These are phyloP conservation scores for Hyles lineata DNA, from an alignment of 2,888 invertebrate genomes.

Conservation along the genomic window DNA sequence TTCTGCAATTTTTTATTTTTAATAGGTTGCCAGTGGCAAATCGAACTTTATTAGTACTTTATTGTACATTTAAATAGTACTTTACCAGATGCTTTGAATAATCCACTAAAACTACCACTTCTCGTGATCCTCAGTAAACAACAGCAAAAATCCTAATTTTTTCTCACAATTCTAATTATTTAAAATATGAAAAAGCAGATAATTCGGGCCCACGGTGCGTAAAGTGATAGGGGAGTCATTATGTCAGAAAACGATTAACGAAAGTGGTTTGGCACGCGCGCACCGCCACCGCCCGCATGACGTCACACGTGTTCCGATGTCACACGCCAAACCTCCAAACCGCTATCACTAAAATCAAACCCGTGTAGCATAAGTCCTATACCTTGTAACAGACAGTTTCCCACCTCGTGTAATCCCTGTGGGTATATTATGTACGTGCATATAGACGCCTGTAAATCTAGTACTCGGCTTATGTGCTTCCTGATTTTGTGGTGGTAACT, in stretches of 20 bases:
- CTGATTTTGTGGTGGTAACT: too few relatives aligned
- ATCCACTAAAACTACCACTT: too few relatives aligned
- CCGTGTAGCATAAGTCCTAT: conserved; percentile 49
- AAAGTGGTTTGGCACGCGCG: conserved; percentile 70
- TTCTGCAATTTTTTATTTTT: too few relatives aligned
- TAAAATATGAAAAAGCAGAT: conserved; percentile 6
- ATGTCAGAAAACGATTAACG: conserved; percentile 67
- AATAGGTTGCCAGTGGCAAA: too few relatives aligned
- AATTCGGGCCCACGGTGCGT: conserved; percentile 18
- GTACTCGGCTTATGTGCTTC: too few relatives aligned
- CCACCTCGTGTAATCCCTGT: conserved; percentile 29
- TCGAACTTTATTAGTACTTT: too few relatives aligned
- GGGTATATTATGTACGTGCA: background rate
- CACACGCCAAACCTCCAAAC: conserved; percentile 47
- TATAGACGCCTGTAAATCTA: background rate
- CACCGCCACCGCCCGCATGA: conserved; percentile 66
- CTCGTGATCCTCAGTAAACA: too few relatives aligned
- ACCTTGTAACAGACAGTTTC: conserved; percentile 37
- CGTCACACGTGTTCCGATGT: conserved; percentile 56
- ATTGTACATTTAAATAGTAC: too few relatives aligned
- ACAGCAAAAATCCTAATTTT: too few relatives aligned
- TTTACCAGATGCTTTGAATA: too few relatives aligned
- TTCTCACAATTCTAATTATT: too few relatives aligned
- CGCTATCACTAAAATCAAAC: conserved; percentile 57
- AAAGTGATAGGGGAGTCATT: conserved; percentile 68